Evolutionary conservation across 2,797 vertebrate genomes (phyloP), one percentile per base, ranked within the genome.

Genomic region (Pachyuromys duprasi): DNA sequence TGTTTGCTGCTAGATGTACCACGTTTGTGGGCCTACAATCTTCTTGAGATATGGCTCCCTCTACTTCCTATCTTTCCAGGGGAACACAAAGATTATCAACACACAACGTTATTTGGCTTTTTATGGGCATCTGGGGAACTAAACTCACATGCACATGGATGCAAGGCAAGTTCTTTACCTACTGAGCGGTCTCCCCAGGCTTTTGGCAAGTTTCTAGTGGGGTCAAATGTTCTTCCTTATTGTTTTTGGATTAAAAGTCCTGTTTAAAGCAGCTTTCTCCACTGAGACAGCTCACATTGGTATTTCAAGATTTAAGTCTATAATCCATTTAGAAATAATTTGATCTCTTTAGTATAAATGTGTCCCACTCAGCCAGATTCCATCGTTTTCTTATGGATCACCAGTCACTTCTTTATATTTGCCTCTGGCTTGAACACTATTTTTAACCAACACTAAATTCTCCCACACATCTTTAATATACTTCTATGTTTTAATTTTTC

Each of bases 361-460:
- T 20, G 1, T 22, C 4, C 22, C 36, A 63, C 24, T 33, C 18
- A 65, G 5, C 13, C 31, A 3, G 55, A 83, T 49, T 65, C 5
- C 53, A 31, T 70, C 45, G 45, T 80, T 88, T 70, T 49, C 45
- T 8, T 15, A 4, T 31, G 8, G 9, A 31, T 55, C 42, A 14
- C 8, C 18, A 60, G 22, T 74, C 72, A 62, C 13, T 22, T 8
- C 22, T 80, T 57, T 76, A 7, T 70, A 65, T 69, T 81, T 84
- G 60, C 67, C 92, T 28, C 87, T 36, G 75, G 65, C 65, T 90
- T 76, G 20, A 31, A 11, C 8, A 1, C 53, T 45, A 63, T 94
- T 92, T 95, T 90, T 92, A 76, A 65, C 24, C 53, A 80, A 53
- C 5, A 13, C 26, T 75, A 45, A 93, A 82, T 86, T 86, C 49